A percentile compares a stretch with the other conserved stretches of the same genome.
phyloP scores from a whole-genome alignment of 2,113 vertebrate genomes.

The Deroptyus accipitrinus region DNA sequence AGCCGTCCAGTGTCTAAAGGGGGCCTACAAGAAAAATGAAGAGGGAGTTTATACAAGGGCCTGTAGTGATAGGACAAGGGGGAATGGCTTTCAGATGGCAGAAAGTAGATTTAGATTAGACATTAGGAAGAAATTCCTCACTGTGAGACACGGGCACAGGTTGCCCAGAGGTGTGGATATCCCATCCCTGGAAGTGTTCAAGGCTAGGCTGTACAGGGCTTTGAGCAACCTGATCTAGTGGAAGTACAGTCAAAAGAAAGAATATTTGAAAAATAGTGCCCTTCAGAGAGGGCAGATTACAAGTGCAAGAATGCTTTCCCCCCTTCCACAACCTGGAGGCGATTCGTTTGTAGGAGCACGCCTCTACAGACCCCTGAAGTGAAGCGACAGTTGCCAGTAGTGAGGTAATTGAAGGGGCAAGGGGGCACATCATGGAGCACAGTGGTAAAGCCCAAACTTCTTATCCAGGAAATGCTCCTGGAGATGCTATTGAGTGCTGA shows the following conservation, averaged over 20 bases:
- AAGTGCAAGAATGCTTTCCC: not conserved
- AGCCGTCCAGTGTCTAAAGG: not conserved
- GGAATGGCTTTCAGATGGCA: not conserved
- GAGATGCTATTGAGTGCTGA: not conserved
- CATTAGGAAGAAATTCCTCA: not conserved
- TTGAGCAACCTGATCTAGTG: not conserved
- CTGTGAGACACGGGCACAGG: not conserved
- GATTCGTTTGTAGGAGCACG: rapidly evolving
- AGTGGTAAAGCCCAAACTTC: rapidly evolving
- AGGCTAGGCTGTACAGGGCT: not conserved
- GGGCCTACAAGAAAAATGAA: not conserved
- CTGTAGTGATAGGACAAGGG: not conserved
- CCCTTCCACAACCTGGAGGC: rapidly evolving
- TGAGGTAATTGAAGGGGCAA: not conserved
- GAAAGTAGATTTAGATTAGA: not conserved
- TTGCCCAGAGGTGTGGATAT: not conserved
- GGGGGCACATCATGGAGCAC: rapidly evolving
- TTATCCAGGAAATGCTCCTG: not conserved
- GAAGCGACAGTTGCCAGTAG: not conserved
- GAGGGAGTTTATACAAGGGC: not conserved
- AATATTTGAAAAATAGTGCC: not conserved
- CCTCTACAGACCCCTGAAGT: not conserved
- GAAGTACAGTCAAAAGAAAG: not conserved
- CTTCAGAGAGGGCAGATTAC: not conserved
- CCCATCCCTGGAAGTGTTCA: not conserved